Base-by-base conservation (phyloP, 2,888 invertebrate genomes). In the Schrankia costaestrigalis region DNA sequence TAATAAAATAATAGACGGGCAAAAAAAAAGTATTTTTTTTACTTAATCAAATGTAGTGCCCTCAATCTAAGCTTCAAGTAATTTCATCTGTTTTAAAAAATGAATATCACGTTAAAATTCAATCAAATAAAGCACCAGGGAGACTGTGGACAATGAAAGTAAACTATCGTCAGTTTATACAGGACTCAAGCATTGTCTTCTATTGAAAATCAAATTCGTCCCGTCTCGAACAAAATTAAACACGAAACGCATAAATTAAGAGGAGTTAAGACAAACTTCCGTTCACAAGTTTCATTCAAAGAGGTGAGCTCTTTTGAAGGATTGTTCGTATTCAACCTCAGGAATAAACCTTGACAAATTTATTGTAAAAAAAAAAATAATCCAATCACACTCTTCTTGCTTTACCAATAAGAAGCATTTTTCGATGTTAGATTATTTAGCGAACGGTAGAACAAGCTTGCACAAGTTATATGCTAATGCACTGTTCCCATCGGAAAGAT, bases 221-320 rank as follows among this genome's bases (percentile, higher is more conserved):
- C 64, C 56, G 60, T 60, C 62, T 45, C 51, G 65, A 66, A 73
- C 69, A 57, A 73, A 82, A 79, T 82, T 79, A 78, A 78, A 78
- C 69, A 65, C 65, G 71, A 65, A 71, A 71, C 76, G 82, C 78
- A 81, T 84, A 82, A 84, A 83, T 83, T 83, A 81, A 71, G 65
- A 63, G 52, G 63, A 75, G 70, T 72, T 71, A 71, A 62, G 66
- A 57, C 63, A 70, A 82, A 82, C 73, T 82, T 77, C 68, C 61
- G 56, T 62, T 57, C 46, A 58, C 64, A 71, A 71, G 68, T 73
- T 76, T 69, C 57, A 66, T 75, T 79, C 63, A 75, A 77, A 71
- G 72, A 72, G 71, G 72, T 76, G 69, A 61, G 60, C 56, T 69
- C 46, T 74, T 77, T 78, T 74, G 72, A 75, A 56, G 70, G 58